Conservation (phyloP, 35 echinoderm and acorn worm species). For the Ophiothrix spiculata region DNA sequence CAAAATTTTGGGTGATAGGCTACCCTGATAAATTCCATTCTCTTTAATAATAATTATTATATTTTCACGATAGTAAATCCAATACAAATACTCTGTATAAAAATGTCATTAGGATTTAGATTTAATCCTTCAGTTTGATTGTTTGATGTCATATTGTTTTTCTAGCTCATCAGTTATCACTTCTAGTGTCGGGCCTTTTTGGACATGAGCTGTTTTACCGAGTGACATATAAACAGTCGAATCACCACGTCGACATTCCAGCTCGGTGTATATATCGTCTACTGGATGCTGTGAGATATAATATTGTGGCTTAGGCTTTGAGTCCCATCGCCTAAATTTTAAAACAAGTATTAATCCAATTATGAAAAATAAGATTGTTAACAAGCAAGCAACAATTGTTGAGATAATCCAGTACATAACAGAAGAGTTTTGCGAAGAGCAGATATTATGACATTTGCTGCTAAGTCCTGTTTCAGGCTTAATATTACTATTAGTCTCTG, state of each 20-base stretch:
- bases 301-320: neutral
- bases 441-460: neutral
- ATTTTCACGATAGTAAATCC: no score
- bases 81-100: no score
- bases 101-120: no score
- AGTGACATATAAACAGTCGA: neutral
- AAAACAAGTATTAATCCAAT: neutral
- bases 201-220: neutral
- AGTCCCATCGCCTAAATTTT: neutral
- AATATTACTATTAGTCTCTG: neutral
- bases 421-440: neutral
- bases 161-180: neutral
- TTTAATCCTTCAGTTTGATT: neutral
- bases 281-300: neutral
- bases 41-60: no score
- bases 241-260: neutral
- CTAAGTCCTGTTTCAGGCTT: neutral
- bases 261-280: neutral
- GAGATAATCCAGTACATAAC: neutral
- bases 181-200: neutral
- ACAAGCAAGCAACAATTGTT: neutral
- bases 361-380: neutral
- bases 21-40: no score
- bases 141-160: slow-evolving; percentile 2
- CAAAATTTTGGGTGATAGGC: no score